A percentile compares a stretch with the other conserved stretches of the same genome.
phyloP scores from a whole-genome alignment of 1,140 invertebrate species.

The Coelopa frigida region DNA sequence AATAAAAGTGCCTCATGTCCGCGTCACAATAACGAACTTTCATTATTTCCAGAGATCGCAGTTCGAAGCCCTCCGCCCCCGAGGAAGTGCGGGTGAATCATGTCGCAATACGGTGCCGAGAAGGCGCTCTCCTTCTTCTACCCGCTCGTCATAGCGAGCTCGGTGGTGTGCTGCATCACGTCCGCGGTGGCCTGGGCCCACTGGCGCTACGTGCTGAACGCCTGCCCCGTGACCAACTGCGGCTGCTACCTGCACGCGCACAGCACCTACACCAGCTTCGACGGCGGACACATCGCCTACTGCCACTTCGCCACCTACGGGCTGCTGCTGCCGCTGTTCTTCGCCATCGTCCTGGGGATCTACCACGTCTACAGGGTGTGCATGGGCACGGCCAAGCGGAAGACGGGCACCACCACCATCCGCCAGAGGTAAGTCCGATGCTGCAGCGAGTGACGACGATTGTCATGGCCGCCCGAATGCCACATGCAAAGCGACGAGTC shows the following conservation, averaged over 20 bases:
- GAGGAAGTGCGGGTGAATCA: no score
- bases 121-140: slow-evolving; percentile 50
- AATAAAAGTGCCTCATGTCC: no score
- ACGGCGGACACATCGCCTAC: slow-evolving; percentile 56
- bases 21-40: no score
- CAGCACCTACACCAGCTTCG: slow-evolving; percentile 53
- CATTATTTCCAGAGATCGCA: no score
- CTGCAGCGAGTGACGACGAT: not conserved
- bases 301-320: slow-evolving; percentile 57
- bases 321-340: slow-evolving; percentile 49
- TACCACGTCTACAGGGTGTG: slow-evolving; percentile 62
- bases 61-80: no score
- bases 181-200: slow-evolving; percentile 56
- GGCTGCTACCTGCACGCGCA: slow-evolving; percentile 60
- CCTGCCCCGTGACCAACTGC: slow-evolving; percentile 56
- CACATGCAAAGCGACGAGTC: no score
- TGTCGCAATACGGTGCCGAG: slow-evolving; percentile 48
- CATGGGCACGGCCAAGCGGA: slow-evolving; percentile 51
- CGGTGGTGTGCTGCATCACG: slow-evolving; percentile 50
- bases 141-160: slow-evolving; percentile 45
- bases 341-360: slow-evolving; percentile 51
- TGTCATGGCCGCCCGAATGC: no score
- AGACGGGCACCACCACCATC: slow-evolving; percentile 47
- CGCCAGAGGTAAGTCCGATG: slow-evolving; percentile 49
- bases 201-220: slow-evolving; percentile 57